phyloP scores from a whole-genome alignment of 2,797 vertebrate genomes.

The Sebastolobus alascanus region DNA sequence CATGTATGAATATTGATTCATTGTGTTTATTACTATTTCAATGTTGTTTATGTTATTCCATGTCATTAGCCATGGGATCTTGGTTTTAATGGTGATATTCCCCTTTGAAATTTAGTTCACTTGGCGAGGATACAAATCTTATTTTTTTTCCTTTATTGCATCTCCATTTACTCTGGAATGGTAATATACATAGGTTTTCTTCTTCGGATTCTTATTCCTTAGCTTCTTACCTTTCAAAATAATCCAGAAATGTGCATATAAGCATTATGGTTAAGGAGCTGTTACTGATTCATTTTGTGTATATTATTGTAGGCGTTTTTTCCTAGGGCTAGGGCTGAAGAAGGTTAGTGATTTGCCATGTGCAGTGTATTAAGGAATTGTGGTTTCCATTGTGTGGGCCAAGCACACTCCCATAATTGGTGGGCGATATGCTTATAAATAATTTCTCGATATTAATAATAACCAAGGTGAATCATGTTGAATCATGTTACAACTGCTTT shows the following conservation, averaged over 20 bases:
- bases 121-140: background rate
- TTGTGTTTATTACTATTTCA: too few species aligned
- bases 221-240: background rate
- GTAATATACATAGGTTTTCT: background rate
- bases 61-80: background rate
- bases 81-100: background rate
- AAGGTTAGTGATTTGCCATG: background rate
- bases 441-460: too few species aligned
- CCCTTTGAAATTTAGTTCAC: background rate
- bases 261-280: background rate
- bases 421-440: too few species aligned
- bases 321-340: background rate
- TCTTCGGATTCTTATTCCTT: background rate
- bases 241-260: too few species aligned
- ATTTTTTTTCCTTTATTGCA: background rate
- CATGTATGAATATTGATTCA: too few species aligned
- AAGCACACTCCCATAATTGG: background rate
- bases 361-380: too few species aligned
- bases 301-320: background rate
- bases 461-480: too few species aligned
- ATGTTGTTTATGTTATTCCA: too few species aligned
- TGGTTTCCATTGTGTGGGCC: background rate
- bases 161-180: background rate
- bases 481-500: background rate
- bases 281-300: too few species aligned